Percentiles rank a stretch among this genome's conserved stretches.
phyloP scores from a whole-genome alignment of 2,797 vertebrate genomes.

The Diplodus sargus region DNA sequence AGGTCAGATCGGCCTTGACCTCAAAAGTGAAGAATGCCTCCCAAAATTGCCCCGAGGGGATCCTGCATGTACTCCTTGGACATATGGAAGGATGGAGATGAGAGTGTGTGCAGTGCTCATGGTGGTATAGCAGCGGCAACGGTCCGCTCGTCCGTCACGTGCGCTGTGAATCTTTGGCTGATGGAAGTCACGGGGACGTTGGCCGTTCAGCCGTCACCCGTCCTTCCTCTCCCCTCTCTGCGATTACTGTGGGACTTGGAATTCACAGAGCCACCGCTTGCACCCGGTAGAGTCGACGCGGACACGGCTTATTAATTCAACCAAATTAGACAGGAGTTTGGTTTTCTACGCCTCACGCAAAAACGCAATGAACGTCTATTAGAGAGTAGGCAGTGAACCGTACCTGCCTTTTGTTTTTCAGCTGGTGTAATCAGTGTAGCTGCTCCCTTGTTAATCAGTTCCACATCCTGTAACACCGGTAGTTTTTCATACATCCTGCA shows the following conservation, averaged over 20 bases:
- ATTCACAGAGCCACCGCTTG: too few species aligned
- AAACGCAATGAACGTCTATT: constrained; percentile 50
- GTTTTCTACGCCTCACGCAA: constrained; percentile 46
- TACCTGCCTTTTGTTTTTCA: constrained; percentile 64
- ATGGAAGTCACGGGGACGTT: constrained; percentile 36
- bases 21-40: constrained; percentile 55
- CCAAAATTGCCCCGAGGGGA: constrained; percentile 33
- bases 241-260: too few species aligned
- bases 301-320: constrained; percentile 69
- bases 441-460: constrained; percentile 60
- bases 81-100: constrained; percentile 26
- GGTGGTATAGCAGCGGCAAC: constrained; percentile 1
- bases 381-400: constrained; percentile 61
- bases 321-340: constrained; percentile 63
- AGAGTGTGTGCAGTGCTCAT: constrained; percentile 16
- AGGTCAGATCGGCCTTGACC: constrained; percentile 64
- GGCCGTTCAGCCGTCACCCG: constrained; percentile 49
- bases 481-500: constrained; percentile 25
- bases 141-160: constrained; percentile 27
- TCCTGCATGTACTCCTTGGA: constrained; percentile 29
- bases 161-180: background rate
- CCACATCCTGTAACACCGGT: constrained; percentile 46
- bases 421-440: constrained; percentile 60
- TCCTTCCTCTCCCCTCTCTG: constrained; percentile 33
- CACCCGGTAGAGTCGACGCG: constrained; percentile 30